Percentiles rank a stretch among this genome's conserved stretches.
Evolutionary conservation across 2,113 vertebrate genomes (phyloP).

Genomic region (Mixornis gularis): DNA sequence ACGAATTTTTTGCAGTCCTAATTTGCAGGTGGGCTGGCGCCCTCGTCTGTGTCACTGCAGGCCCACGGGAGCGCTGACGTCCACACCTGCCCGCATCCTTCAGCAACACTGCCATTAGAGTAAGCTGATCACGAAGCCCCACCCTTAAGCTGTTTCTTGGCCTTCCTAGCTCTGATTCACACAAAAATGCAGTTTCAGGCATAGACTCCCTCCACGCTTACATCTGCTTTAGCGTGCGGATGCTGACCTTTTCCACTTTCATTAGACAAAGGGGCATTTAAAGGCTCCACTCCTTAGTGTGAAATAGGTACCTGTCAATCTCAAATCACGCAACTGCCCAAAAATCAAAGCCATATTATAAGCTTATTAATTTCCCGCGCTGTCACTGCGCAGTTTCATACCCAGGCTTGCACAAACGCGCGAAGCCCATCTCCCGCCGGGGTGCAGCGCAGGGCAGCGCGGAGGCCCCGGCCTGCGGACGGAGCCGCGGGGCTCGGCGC

Average conservation of each 20-base stretch:
- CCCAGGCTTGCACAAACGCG: accelerated
- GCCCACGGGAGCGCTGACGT: accelerated
- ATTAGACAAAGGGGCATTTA: not conserved
- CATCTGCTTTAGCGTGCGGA: accelerated
- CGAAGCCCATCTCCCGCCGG: accelerated
- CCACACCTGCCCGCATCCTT: not conserved
- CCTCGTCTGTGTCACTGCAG: not conserved
- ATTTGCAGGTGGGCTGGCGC: not conserved
- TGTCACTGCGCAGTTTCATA: accelerated
- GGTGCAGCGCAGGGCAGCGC: accelerated
- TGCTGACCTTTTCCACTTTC: not conserved
- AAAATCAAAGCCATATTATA: accelerated
- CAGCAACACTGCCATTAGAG: accelerated
- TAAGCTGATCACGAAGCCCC: not conserved
- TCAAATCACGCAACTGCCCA: accelerated
- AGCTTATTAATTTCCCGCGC: not conserved
- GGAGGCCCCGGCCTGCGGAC: accelerated
- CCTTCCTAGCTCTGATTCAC: not conserved
- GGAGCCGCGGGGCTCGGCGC: not conserved
- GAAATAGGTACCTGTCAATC: not conserved
- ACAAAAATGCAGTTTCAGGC: not conserved
- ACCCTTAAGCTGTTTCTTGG: not conserved
- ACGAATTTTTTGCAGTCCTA: not conserved
- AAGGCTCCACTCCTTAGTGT: not conserved
- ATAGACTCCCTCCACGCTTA: accelerated